Conservation (phyloP, 2,888 invertebrate genomes). For the Caprella mutica region DNA sequence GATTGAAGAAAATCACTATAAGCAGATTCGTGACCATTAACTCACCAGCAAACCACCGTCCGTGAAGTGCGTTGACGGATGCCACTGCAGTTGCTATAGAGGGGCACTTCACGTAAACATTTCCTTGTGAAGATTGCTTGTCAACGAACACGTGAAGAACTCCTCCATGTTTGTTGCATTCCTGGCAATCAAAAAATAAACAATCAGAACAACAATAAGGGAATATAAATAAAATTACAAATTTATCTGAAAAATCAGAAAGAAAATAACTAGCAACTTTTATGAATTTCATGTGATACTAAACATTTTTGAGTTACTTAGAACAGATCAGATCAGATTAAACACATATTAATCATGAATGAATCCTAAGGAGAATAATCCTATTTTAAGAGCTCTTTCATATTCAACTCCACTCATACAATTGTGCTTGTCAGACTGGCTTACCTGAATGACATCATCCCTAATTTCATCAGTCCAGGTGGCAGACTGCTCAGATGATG, state of each 20-base stretch:
- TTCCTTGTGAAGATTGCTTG: conserved; percentile 83
- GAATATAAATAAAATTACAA: too few relatives aligned
- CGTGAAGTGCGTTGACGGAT: conserved; percentile 91
- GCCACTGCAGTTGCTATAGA: conserved; percentile 91
- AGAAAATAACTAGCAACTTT: background rate
- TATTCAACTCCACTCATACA: too few relatives aligned
- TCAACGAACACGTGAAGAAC: conserved; percentile 91
- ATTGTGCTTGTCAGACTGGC: too few relatives aligned
- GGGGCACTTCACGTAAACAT: conserved; percentile 97
- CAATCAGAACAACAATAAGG: conserved; percentile 96
- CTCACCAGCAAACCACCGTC: conserved; percentile 86
- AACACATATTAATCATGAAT: too few relatives aligned
- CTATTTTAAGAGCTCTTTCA: too few relatives aligned
- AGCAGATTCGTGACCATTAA: conserved; percentile 1
- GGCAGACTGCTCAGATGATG: conserved; percentile 46
- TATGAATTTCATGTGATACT: background rate
- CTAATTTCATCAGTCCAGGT: conserved; percentile 30
- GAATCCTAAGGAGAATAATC: too few relatives aligned
- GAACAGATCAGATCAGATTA: too few relatives aligned
- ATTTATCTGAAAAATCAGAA: conserved; percentile 14
- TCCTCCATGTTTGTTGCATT: conserved; percentile 96
- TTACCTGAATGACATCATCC: conserved; percentile 12
- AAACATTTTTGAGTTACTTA: too few relatives aligned
- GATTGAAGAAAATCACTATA: background rate
- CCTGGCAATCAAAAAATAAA: too few relatives aligned